Percentiles rank a stretch among this genome's conserved stretches.
phyloP scores from a whole-genome alignment of 2,888 invertebrate genomes.

The Octonoba sinensis region DNA sequence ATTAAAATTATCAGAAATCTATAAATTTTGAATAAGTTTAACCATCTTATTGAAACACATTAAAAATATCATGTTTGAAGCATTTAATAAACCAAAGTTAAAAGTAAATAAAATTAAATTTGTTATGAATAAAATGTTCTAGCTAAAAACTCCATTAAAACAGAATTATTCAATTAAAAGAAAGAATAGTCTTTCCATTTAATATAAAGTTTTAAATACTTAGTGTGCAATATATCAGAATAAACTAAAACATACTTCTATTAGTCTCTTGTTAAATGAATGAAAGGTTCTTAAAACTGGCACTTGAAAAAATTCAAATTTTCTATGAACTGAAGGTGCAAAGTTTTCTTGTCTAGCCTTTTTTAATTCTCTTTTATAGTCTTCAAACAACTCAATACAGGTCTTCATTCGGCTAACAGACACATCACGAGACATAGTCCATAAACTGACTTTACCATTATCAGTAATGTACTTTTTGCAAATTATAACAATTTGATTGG shows the following conservation, averaged over 20 bases:
- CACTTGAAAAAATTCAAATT: slow-evolving; percentile 88
- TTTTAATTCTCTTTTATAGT: slow-evolving; percentile 76
- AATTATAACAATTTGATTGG: slow-evolving; percentile 88
- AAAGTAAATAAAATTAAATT: too few species aligned
- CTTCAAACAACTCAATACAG: slow-evolving; percentile 74
- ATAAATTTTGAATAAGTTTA: too few species aligned
- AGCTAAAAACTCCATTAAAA: too few species aligned
- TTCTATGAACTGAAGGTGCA: slow-evolving; percentile 78
- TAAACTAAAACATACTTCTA: slow-evolving; percentile 67
- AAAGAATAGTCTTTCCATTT: not conserved
- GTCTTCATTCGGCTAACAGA: slow-evolving; percentile 81
- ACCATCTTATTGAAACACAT: too few species aligned
- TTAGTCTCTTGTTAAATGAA: slow-evolving; percentile 81
- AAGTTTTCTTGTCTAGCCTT: slow-evolving; percentile 80
- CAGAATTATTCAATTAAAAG: not conserved
- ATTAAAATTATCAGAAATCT: too few species aligned
- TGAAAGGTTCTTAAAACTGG: slow-evolving; percentile 91
- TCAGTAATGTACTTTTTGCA: slow-evolving; percentile 84
- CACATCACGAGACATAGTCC: slow-evolving; percentile 80
- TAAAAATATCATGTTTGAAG: too few species aligned
- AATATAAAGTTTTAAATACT: not conserved
- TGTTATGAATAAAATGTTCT: too few species aligned
- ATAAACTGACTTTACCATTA: slow-evolving; percentile 79
- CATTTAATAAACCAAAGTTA: too few species aligned
- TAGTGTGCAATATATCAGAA: not conserved